Evolutionary conservation across 2,113 vertebrate genomes (phyloP).

Genomic region (Phoenicopterus ruber): DNA sequence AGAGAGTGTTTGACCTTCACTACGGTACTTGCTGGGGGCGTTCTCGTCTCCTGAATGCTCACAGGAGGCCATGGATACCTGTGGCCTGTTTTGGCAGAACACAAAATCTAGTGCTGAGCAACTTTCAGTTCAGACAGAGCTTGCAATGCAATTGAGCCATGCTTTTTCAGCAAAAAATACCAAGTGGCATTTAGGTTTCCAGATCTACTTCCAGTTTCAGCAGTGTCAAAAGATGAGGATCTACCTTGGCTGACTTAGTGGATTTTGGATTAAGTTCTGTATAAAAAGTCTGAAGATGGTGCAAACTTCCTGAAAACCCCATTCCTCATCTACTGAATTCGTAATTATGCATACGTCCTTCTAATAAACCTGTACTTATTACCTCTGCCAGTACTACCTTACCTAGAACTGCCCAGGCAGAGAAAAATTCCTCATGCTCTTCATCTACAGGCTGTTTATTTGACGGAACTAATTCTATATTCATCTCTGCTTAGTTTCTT

Average conservation of each 20-base stretch:
- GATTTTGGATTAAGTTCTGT: background rate
- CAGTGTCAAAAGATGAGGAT: background rate
- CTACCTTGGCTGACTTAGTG: background rate
- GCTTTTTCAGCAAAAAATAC: background rate
- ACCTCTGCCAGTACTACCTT: background rate
- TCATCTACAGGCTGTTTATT: background rate
- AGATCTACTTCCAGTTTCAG: background rate
- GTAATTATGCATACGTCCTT: background rate
- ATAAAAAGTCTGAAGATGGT: background rate
- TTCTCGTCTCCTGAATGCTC: slow-evolving; percentile 23
- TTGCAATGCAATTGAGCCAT: background rate
- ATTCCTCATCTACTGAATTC: background rate
- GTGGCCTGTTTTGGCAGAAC: slow-evolving; percentile 6
- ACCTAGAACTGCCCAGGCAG: background rate
- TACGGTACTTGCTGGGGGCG: slow-evolving; percentile 30
- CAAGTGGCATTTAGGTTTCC: background rate
- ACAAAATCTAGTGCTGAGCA: background rate
- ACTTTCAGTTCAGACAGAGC: background rate
- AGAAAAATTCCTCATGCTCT: background rate
- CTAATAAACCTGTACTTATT: background rate
- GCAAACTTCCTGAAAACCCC: background rate
- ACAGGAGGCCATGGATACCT: background rate
- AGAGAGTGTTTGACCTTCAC: slow-evolving; percentile 55
- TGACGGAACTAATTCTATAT: background rate
- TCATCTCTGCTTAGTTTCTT: background rate